A percentile compares a stretch with the other conserved stretches of the same genome.
Evolutionary conservation across 2,113 vertebrate species (phyloP).

Genomic region (Oriolus oriolus): DNA sequence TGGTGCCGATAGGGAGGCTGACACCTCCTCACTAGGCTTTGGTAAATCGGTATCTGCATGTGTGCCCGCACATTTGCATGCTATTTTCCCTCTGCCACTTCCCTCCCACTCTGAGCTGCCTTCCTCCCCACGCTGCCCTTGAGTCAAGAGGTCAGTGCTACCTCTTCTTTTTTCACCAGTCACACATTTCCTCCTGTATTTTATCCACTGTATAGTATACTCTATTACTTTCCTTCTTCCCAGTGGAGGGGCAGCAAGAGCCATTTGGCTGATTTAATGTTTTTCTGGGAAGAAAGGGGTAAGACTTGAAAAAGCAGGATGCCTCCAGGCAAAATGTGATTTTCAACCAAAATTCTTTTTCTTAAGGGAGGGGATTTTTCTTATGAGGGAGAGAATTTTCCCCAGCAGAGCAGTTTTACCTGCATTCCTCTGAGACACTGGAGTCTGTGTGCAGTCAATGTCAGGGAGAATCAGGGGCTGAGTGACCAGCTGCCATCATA

Average conservation of each 20-base stretch:
- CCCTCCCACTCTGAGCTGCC: not conserved
- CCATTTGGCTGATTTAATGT: not conserved
- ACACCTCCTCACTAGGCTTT: not conserved
- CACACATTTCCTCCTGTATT: not conserved
- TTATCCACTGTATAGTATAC: not conserved
- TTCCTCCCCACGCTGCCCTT: not conserved
- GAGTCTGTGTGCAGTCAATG: not conserved
- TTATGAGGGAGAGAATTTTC: not conserved
- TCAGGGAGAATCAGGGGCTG: not conserved
- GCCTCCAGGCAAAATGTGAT: not conserved
- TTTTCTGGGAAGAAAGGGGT: not conserved
- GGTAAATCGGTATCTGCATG: not conserved
- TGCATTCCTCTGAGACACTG: not conserved
- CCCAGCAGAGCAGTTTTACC: not conserved
- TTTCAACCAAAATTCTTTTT: not conserved
- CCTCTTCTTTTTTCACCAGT: not conserved
- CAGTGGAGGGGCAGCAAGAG: not conserved
- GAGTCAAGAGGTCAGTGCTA: not conserved
- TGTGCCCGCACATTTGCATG: not conserved
- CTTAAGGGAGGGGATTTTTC: not conserved
- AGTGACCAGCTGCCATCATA: not conserved
- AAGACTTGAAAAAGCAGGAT: not conserved
- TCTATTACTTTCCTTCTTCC: not conserved
- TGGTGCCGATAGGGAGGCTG: not conserved
- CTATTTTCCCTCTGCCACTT: not conserved